Evolutionary conservation across 2,113 vertebrate genomes (phyloP).

Genomic region (Lethenteron reissneri): DNA sequence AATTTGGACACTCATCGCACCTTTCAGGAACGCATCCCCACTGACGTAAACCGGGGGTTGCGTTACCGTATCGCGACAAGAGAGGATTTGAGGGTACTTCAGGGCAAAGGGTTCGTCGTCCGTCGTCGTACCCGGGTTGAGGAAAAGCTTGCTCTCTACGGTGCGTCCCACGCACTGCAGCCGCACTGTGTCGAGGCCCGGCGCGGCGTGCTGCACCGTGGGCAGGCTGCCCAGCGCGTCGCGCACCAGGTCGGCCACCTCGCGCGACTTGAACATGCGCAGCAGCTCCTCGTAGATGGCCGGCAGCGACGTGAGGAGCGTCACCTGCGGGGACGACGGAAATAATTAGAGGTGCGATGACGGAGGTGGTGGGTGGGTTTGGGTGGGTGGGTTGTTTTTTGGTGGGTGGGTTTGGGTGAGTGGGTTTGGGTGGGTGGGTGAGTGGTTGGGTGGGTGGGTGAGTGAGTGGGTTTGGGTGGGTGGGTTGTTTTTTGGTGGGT

Average conservation of each 20-base stretch:
- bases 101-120: not conserved
- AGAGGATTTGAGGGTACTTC: no score
- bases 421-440: no score
- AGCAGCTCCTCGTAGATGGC: constrained; percentile 88
- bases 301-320: constrained; percentile 73
- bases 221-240: constrained; percentile 86
- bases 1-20: no score
- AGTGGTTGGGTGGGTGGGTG: no score
- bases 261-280: constrained; percentile 89
- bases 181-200: constrained; percentile 86
- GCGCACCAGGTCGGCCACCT: constrained; percentile 78
- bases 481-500: no score
- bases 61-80: no score
- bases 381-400: no score
- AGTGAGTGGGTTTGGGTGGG: no score
- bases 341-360: not conserved
- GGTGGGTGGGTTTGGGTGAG: no score
- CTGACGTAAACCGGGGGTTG: no score
- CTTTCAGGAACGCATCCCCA: no score
- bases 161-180: constrained; percentile 83
- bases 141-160: constrained; percentile 81
- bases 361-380: no score
- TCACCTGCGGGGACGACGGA: constrained; percentile 30
- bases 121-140: constrained; percentile 46
- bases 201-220: constrained; percentile 70